A percentile compares a stretch with the other conserved stretches of the same genome.
These are phyloP conservation scores for Gila orcuttii DNA, from an alignment of 2,113 vertebrate genomes.

Conservation along the genomic window DNA sequence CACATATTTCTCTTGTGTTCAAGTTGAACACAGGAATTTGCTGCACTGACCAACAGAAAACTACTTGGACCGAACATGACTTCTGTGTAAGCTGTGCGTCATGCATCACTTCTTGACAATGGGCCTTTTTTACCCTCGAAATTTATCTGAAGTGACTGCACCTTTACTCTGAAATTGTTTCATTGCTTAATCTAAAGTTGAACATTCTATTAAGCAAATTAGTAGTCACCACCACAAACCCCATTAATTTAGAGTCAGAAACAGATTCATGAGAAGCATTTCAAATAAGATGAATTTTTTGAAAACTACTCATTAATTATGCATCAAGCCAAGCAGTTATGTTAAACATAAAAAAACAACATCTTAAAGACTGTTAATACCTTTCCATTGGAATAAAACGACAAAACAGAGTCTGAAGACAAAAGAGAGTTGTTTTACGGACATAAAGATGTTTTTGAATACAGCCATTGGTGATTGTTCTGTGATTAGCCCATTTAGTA, in stretches of 20 bases:
- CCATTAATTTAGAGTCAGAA: not conserved
- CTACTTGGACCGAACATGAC: not conserved
- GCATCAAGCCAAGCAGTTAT: slow-evolving; percentile 18
- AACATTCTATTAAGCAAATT: not conserved
- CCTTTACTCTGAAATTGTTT: not conserved
- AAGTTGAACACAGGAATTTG: not conserved
- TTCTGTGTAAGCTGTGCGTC: not conserved
- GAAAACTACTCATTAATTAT: not conserved
- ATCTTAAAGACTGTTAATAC: not conserved
- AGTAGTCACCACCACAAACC: slow-evolving; percentile 6
- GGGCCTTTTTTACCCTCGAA: not conserved
- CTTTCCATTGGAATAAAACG: not conserved
- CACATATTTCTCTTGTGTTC: not conserved
- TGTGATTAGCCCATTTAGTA: slow-evolving; percentile 7
- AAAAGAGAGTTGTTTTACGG: not conserved
- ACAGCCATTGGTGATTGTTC: slow-evolving; percentile 17
- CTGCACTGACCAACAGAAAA: not conserved
- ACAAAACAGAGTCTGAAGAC: not conserved
- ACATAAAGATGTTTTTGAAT: not conserved
- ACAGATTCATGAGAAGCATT: not conserved
- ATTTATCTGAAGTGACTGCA: not conserved
- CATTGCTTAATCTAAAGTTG: not conserved
- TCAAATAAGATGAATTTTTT: slow-evolving; percentile 10
- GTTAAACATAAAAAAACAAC: not conserved
- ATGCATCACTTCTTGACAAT: not conserved